phyloP scores from a whole-genome alignment of 2,888 invertebrate genomes.

The Rapana venosa region DNA sequence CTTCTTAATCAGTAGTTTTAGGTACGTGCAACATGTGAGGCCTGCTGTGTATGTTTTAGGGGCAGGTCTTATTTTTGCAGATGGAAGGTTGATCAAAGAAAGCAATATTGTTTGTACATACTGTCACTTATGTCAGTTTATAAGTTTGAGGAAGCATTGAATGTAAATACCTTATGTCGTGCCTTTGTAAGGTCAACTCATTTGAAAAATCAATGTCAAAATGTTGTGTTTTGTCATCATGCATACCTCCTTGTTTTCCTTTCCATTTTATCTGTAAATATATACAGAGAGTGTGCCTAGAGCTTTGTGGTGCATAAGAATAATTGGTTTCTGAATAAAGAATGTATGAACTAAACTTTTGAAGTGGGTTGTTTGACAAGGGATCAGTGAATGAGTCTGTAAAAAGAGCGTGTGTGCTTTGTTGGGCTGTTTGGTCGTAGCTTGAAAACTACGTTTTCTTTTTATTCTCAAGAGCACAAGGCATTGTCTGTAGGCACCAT shows the following conservation, averaged over 20 bases:
- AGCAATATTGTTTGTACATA: neutral
- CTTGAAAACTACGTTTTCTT: neutral
- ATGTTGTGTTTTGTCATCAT: neutral
- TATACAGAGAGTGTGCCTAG: neutral
- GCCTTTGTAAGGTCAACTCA: neutral
- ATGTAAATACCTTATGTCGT: slow-evolving; percentile 10
- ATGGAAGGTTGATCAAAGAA: neutral
- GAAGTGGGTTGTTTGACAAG: neutral
- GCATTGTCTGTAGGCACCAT: neutral
- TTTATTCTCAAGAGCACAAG: neutral
- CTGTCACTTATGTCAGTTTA: neutral
- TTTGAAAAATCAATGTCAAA: too few species aligned
- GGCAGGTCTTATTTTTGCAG: neutral
- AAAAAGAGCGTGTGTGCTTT: neutral
- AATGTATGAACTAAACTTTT: neutral
- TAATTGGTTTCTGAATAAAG: slow-evolving; percentile 1
- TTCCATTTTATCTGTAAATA: neutral
- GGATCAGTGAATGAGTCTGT: neutral
- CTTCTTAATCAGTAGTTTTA: neutral
- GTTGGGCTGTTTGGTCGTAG: too few species aligned
- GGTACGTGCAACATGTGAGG: neutral
- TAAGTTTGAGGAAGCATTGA: neutral
- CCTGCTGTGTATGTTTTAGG: neutral
- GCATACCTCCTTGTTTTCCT: neutral
- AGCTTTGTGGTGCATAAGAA: neutral